Base-by-base conservation (phyloP, 1,140 invertebrate species). In the Marisa cornuarietis region DNA sequence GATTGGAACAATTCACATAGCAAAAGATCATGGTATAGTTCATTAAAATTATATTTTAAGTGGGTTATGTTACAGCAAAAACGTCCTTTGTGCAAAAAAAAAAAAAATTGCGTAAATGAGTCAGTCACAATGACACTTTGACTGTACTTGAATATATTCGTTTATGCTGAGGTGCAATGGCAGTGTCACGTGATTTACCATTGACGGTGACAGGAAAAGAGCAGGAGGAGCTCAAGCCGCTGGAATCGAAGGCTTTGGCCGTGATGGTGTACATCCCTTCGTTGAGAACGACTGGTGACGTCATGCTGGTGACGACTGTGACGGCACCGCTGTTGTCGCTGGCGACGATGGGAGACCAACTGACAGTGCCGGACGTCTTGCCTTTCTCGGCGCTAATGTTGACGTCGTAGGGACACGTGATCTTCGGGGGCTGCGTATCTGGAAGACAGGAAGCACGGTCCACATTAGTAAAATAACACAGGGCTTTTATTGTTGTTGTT, bases 241-340 rank as follows among this genome's bases (percentile, higher is more conserved):
- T 16, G 11, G 66, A 13, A 74, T 88, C 85, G n/a, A 73, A 82
- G 52, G 83, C 87, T 26, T 81, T 78, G 42, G 82, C 82, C 69
- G 78, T 83, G 52, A 88, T 84, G 5, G 78, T 71, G 72, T 85
- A 83, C 6, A 77, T 65, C 51, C 87, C 87, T 31, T 78, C 81
- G 42, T 78, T 77, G 0, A 88, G 81, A 0, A 80, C 82, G 22
- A 79, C 79, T 24, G 83, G 83, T 72, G 84, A 81, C 63, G 81
- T 78, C 83, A 85, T 79, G 62, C 77, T 83, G 72, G 84, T 82
- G 22, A 82, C 54, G 5, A 86, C 58, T 5, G 51, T 79, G 51
- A 77, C 66, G 4, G 65, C 8, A 2, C 83, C 84, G 8, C 81
- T 83, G 75, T 84, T 87, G 65, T 86, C 84, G 22, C 81, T 76